Conservation (phyloP, 2,797 vertebrate species). For the Pangasius djambal region DNA sequence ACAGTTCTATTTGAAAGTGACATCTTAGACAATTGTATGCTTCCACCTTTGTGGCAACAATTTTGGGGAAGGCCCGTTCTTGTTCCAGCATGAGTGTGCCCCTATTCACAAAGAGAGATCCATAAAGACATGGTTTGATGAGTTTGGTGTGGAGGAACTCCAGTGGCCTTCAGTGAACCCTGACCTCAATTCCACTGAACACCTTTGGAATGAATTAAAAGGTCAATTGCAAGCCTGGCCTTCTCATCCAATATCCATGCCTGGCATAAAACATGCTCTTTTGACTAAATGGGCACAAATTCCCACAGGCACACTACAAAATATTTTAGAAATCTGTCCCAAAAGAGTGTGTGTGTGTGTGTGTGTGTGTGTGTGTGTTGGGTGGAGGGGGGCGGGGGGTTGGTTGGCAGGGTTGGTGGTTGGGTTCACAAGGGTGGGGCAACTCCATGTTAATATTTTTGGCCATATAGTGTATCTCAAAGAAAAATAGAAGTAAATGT, state of each 20-base stretch:
- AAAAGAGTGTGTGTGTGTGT: no score
- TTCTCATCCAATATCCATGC: not conserved
- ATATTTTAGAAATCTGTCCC: no score
- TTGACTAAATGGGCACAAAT: not conserved
- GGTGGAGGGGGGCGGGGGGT: no score
- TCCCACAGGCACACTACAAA: not conserved
- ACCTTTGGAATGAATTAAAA: not conserved
- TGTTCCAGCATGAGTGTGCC: not conserved
- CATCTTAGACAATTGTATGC: not conserved
- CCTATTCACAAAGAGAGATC: not conserved
- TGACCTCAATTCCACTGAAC: not conserved
- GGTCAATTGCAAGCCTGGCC: not conserved
- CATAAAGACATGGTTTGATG: not conserved
- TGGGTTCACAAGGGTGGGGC: no score
- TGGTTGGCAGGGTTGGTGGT: no score
- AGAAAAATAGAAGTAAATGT: not conserved
- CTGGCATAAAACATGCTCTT: no score
- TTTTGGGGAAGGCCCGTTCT: not conserved
- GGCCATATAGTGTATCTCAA: not conserved
- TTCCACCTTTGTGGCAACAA: not conserved
- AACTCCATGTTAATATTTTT: not conserved
- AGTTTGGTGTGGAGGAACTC: not conserved
- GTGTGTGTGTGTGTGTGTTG: no score
- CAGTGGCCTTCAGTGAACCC: not conserved
- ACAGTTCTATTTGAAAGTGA: no score